Base-by-base conservation (phyloP, 2,113 vertebrate species). In the Mobula birostris region DNA sequence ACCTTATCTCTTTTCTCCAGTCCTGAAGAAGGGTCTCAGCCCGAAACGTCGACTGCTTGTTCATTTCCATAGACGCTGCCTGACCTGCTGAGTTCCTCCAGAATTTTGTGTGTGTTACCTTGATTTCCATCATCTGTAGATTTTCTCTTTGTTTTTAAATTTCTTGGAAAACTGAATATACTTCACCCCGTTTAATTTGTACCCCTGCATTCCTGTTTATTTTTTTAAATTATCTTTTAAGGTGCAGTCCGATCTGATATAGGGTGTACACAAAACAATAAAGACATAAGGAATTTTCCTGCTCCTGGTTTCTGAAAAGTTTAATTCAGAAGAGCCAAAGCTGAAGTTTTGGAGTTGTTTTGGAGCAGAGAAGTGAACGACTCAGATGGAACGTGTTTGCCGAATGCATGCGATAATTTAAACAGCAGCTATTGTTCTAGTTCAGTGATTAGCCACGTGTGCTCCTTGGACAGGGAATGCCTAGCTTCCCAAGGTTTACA, bases 371-470 rank as follows among this genome's bases (percentile, higher is more conserved):
- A 63, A 29, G 29, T 6, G 58, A n/a, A 32, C 6, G 11, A 32
- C 82, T 85, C 48, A 85, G 82, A 58, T 61, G 82, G 61, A 15
- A 15, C 21, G 61, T 90, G 61, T 90, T 90, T 90, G 14, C 61
- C n/a, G 15, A 7, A 6, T 7, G 27, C 8, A 7, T 7, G 7
- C 5, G 7, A 14, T 1, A 15, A 63, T 6, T n/a, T 88, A n/a
- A 88, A n/a, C 83, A 88, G 83, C 24, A 29, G 58, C 83, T 88
- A 63, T 88, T 88, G n/a, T n/a, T 88, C 24, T n/a, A n/a, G 27
- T 88, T 88, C 85, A 90, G 61, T 68, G 85, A 90, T 32, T 29
- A 19, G 61, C 85, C 61, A 90, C n/a, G 61, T 66, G 85, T 90
- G 85, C 66, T 66, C 63, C 61, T 88, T 32, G 14, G 85, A 32